phyloP scores from a whole-genome alignment of 1,140 invertebrate species.

The Hycleus cichorii region DNA sequence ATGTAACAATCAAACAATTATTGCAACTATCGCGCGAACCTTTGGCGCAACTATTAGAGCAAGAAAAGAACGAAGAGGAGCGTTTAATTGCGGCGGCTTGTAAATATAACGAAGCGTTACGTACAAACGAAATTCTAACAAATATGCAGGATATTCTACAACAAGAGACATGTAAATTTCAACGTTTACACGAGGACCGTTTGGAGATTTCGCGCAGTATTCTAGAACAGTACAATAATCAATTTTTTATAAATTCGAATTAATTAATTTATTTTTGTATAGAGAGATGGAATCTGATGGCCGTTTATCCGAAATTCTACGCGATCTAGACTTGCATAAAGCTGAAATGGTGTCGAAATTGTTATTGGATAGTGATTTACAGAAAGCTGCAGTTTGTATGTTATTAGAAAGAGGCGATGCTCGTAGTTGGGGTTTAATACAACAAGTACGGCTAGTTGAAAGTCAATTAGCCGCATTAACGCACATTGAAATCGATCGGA shows the following conservation, averaged over 20 bases:
- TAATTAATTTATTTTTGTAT: conserved; percentile 17
- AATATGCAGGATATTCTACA: conserved; percentile 60
- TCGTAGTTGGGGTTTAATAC: conserved; percentile 63
- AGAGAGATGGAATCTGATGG: conserved; percentile 51
- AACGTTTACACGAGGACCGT: conserved; percentile 30
- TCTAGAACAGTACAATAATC: conserved; percentile 31
- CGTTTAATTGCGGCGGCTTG: conserved; percentile 29
- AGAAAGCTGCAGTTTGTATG: conserved; percentile 65
- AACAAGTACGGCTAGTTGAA: conserved; percentile 71
- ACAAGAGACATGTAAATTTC: conserved; percentile 46
- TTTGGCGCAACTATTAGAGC: conserved; percentile 52
- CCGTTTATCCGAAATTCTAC: conserved; percentile 52
- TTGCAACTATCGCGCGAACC: conserved; percentile 50
- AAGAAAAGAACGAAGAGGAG: conserved; percentile 57
- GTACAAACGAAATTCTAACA: conserved; percentile 48
- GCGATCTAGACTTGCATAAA: conserved; percentile 53
- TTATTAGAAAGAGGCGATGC: conserved; percentile 67
- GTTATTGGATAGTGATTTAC: conserved; percentile 59
- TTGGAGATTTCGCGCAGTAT: conserved; percentile 32
- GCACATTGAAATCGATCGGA: conserved; percentile 64
- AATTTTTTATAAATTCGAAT: background rate
- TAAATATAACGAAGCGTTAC: conserved; percentile 31
- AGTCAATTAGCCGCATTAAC: conserved; percentile 67
- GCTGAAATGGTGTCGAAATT: conserved; percentile 51
- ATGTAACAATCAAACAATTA: conserved; percentile 57